These are phyloP conservation scores for Diachasma alloeum DNA, from an alignment of 1,140 invertebrate species.

Conservation along the genomic window DNA sequence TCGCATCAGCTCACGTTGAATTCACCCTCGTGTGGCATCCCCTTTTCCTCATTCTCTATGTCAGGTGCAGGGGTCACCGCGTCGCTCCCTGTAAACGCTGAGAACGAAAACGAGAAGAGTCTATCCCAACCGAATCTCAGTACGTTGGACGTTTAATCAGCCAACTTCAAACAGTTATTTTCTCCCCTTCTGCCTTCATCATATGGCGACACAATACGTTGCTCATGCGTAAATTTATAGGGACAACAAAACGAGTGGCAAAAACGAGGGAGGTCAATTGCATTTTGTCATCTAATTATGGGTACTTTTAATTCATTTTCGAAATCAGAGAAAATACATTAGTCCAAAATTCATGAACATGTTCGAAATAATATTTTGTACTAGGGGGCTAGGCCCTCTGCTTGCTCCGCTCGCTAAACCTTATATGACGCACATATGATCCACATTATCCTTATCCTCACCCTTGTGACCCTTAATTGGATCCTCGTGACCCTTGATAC, in stretches of 20 bases:
- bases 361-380: too few species aligned
- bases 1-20: not conserved
- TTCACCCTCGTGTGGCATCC: conserved; percentile 12
- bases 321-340: too few species aligned
- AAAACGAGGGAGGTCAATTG: not conserved
- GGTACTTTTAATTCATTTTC: too few species aligned
- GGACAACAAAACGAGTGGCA: not conserved
- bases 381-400: too few species aligned
- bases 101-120: conserved; percentile 37
- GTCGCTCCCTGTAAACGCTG: conserved; percentile 41
- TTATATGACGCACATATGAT: too few species aligned
- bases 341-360: too few species aligned
- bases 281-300: not conserved
- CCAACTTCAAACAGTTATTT: conserved; percentile 45
- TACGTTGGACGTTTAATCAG: conserved; percentile 54
- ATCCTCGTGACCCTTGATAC: too few species aligned
- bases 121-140: conserved; percentile 31
- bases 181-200: not conserved
- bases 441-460: too few species aligned
- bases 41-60: conserved; percentile 29
- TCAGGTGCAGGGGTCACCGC: conserved; percentile 48
- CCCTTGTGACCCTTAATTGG: too few species aligned
- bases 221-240: not conserved
- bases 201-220: not conserved
- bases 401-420: too few species aligned